Percentiles rank a stretch among this genome's conserved stretches.
Evolutionary conservation across 1,140 invertebrate genomes (phyloP).

Genomic region (Bradynema listronoti): DNA sequence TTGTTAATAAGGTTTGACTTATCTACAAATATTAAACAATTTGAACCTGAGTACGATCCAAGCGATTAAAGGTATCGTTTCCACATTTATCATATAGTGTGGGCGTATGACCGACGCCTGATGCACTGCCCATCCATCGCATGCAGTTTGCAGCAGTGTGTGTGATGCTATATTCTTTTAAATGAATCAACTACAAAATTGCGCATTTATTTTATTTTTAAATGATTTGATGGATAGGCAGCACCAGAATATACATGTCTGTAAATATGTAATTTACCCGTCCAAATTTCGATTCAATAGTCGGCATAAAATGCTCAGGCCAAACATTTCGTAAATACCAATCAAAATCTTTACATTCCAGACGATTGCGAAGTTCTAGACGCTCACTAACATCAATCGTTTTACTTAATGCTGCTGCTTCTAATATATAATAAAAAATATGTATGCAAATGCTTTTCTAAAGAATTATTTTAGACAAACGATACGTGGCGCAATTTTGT

Average conservation of each 20-base stretch:
- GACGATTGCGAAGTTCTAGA: constrained; percentile 68
- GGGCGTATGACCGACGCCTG: constrained; percentile 3
- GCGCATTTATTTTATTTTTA: too few species aligned
- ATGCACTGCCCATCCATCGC: constrained; percentile 1
- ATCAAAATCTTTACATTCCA: constrained; percentile 84
- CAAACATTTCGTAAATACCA: constrained; percentile 95
- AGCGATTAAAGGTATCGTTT: too few species aligned
- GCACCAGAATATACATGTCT: too few species aligned
- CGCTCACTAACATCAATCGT: constrained; percentile 66
- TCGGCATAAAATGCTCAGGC: constrained; percentile 86
- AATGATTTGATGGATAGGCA: too few species aligned
- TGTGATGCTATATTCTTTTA: too few species aligned
- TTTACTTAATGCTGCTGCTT: constrained; percentile 64
- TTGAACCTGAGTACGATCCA: too few species aligned
- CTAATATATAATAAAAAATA: constrained; percentile 56
- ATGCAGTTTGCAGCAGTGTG: constrained; percentile 1
- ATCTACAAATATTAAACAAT: too few species aligned
- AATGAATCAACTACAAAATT: too few species aligned
- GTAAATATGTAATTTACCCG: constrained; percentile 61
- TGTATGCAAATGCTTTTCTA: not conserved
- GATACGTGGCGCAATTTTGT: constrained; percentile 92
- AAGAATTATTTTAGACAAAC: not conserved
- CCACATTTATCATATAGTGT: not conserved
- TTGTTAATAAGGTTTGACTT: too few species aligned
- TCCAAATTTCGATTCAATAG: constrained; percentile 73